Percentiles rank a stretch among this genome's conserved stretches.
phyloP scores from a whole-genome alignment of 2,797 vertebrate genomes.

The Orientallactaga sibirica region DNA sequence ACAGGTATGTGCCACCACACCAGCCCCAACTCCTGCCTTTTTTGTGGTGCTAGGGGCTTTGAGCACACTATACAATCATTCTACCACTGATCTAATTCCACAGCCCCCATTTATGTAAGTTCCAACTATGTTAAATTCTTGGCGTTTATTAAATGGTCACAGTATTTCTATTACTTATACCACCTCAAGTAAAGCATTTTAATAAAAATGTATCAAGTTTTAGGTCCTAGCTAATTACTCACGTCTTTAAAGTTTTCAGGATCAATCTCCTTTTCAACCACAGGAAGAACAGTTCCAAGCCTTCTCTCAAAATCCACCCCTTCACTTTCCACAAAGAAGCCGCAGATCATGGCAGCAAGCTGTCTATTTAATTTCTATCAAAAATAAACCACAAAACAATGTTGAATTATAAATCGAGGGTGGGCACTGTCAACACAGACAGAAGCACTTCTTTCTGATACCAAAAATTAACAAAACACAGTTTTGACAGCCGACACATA shows the following conservation, averaged over 20 bases:
- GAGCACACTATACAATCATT: background rate
- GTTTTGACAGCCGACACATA: background rate
- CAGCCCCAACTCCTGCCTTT: background rate
- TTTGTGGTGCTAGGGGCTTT: background rate
- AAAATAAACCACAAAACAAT: slow-evolving; percentile 47
- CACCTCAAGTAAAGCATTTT: background rate
- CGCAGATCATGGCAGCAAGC: slow-evolving; percentile 94
- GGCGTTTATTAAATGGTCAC: background rate
- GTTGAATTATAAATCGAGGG: background rate
- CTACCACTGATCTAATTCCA: too few relatives aligned
- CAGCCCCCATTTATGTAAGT: background rate
- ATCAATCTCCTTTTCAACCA: slow-evolving; percentile 93
- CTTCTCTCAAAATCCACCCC: slow-evolving; percentile 91
- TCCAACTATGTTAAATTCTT: background rate
- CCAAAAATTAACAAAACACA: background rate
- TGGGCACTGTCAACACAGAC: background rate
- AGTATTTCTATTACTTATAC: background rate
- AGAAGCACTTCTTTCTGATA: background rate
- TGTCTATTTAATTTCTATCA: slow-evolving; percentile 90
- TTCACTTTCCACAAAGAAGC: slow-evolving; percentile 95
- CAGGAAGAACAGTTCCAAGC: slow-evolving; percentile 90
- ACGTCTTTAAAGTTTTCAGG: slow-evolving; percentile 93
- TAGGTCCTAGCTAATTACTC: slow-evolving; percentile 82
- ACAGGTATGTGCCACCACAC: background rate
- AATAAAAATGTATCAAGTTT: background rate